Percentiles rank a stretch among this genome's conserved stretches.
Evolutionary conservation across 1,140 invertebrate species (phyloP).

Genomic region (Cheumatopsyche charites): DNA sequence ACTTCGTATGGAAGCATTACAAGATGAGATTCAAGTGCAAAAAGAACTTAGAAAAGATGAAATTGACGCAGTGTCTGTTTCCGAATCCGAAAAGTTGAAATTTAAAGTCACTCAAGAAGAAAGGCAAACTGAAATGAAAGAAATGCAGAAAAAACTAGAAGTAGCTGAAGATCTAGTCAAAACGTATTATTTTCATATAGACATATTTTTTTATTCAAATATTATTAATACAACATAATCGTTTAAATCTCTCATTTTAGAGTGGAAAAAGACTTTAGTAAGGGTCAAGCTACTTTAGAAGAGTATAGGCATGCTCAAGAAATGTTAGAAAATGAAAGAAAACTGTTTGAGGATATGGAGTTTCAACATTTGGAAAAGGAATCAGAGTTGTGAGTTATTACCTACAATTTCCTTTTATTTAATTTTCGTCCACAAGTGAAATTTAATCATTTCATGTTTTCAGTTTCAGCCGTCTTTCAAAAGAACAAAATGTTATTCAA

Average conservation of each 20-base stretch:
- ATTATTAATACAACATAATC: background rate
- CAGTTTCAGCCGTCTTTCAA: constrained; percentile 26
- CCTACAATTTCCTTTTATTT: constrained; percentile 18
- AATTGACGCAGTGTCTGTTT: constrained; percentile 15
- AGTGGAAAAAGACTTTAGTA: constrained; percentile 63
- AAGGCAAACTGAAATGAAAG: constrained; percentile 31
- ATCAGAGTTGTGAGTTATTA: constrained; percentile 69
- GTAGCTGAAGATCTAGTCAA: constrained; percentile 51
- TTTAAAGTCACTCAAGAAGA: constrained; percentile 32
- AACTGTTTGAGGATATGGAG: constrained; percentile 90
- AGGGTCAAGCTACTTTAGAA: constrained; percentile 64
- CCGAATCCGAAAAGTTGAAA: constrained; percentile 24
- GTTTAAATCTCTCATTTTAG: constrained; percentile 49
- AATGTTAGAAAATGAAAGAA: constrained; percentile 72
- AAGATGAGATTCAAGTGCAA: constrained; percentile 16
- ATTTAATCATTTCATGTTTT: constrained; percentile 19
- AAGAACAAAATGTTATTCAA: constrained; percentile 29
- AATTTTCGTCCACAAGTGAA: background rate
- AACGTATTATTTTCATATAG: constrained; percentile 23
- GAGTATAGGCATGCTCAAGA: constrained; percentile 70
- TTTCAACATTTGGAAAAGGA: constrained; percentile 93
- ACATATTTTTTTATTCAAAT: constrained; percentile 3
- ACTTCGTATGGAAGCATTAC: constrained; percentile 25
- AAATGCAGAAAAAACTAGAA: constrained; percentile 52
- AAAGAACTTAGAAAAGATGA: constrained; percentile 17